Base-by-base conservation (phyloP, 2,888 invertebrate genomes). In the Drosophila flavopinicola region DNA sequence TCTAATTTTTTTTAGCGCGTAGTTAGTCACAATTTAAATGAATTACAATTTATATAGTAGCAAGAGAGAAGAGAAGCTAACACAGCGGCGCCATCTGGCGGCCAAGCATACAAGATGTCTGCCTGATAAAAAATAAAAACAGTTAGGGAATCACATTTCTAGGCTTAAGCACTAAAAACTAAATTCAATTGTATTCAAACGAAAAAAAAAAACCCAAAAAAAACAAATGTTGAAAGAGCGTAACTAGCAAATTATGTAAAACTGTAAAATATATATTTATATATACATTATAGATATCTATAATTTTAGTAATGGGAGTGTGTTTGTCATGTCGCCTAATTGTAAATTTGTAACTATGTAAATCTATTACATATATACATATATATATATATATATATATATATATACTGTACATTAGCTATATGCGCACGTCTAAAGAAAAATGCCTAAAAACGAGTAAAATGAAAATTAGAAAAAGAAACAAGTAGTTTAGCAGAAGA, bases 21-120 rank as follows among this genome's bases (percentile, higher is more conserved):
- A 84, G 84, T 83, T 84, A 84, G 84, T 84, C 84, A 87, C 88
- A 84, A 87, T 87, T 84, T 74, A 85, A 84, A 83, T 67, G 59
- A 85, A 82, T 80, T 79, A 72, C 63, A 52, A 48, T 48, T 49
- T 44, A 53, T 20, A 38, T 53, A 56, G 47, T 32, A 51, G 35
- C 45, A 25, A 17, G 27, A 23, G 7, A 41, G 48, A 35, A 71
- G 47, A 54, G 56, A 70, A 57, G 51, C 60, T 71, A 63, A 33
- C 23, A 54, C 56, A 32, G 47, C 27, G 42, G 63, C 75, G 75
- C 71, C 72, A 59, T 70, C 54, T 68, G 63, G 49, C 63, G 47
- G 67, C 35, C 47, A 15, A 7, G 7, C 17, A 17, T 15, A n/a
- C n/a, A n/a, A n/a, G 20, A 4, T 49, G 38, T 30, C 24, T 27